Evolutionary conservation across 1,140 invertebrate species (phyloP), one percentile per base, ranked within the genome.

Genomic region (Elymnias hypermnestra): DNA sequence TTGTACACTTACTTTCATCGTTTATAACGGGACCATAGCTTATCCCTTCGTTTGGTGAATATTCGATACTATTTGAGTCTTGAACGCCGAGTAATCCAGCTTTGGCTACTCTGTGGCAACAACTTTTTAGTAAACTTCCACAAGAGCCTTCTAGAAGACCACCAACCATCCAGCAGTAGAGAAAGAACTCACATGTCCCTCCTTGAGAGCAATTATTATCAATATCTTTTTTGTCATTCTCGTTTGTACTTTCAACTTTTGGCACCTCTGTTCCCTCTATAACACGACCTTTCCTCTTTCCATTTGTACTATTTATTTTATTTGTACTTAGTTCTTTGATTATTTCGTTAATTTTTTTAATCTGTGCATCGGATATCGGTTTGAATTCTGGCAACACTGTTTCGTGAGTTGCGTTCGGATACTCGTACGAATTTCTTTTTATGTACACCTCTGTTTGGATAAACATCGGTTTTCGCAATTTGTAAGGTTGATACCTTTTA

Each of bases 101-200:
- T 84, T 93, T 93, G 49, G 90, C 90, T 63, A 91, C 90, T 77
- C 92, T 91, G 69, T 94, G 92, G 84, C 95, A 97, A 89, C 96
- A 97, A 49, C 94, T 94, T 71, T 92, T 94, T 55, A 97, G 89
- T 67, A 97, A 88, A 47, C 92, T 90, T 63, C 94, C 93, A 83
- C 95, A 97, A 63, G 93, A 90, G 63, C 93, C 94, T 68, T 96
- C 94, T 64, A 97, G 89, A 49, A 95, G 89, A 48, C 95, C 95
- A 52, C 94, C 94, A 29, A 93, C 90, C 89, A 97, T 91, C 95
- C 95, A 97, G 87, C 95, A 97, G 72, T 93, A 91, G 58, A 97
- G 88, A 88, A 97, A 96, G 88, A 97, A 97, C 87, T 97, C 94
- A 82, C 95, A 97, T 56, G 90, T 93, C 28, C 94, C 93, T 58